These are phyloP conservation scores for Malurus leucopterus DNA, from an alignment of 2,797 vertebrate genomes.

Conservation along the genomic window DNA sequence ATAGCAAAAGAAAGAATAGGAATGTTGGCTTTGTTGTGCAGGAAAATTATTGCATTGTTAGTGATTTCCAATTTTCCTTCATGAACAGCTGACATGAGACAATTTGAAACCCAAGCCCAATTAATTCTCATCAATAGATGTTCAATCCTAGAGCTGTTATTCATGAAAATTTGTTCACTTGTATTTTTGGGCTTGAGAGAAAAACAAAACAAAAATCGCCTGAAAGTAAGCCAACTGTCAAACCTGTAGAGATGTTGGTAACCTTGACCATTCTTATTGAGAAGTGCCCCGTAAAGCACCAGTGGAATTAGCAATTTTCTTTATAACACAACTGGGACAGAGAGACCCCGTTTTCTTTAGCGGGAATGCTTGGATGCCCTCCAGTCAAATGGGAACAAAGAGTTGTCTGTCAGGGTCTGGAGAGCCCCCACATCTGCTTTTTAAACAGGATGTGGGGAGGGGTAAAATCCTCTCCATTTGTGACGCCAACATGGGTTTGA, in stretches of 20 bases:
- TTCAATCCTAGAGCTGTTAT: neutral
- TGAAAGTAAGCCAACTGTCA: neutral
- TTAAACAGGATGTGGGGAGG: conserved; percentile 35
- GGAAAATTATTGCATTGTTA: neutral
- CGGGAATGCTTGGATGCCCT: neutral
- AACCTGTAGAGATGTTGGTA: neutral
- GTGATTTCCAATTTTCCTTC: neutral
- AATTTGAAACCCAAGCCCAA: neutral
- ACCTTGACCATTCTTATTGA: neutral
- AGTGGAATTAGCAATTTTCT: neutral
- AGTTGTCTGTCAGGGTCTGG: conserved; percentile 30
- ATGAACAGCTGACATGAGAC: neutral
- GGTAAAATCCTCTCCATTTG: conserved; percentile 29
- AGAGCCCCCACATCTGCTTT: conserved; percentile 44
- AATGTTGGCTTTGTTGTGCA: neutral
- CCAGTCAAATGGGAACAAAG: conserved; percentile 42
- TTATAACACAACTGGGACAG: neutral
- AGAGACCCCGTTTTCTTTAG: neutral
- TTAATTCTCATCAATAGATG: neutral
- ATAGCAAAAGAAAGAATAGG: neutral
- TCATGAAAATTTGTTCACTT: neutral
- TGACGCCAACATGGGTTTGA: neutral
- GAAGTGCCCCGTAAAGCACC: neutral
- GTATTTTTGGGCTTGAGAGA: neutral
- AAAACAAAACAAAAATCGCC: neutral